Evolutionary conservation across 35 echinoderm and acorn worm genomes (phyloP).

Genomic region (Lytechinus variegatus): DNA sequence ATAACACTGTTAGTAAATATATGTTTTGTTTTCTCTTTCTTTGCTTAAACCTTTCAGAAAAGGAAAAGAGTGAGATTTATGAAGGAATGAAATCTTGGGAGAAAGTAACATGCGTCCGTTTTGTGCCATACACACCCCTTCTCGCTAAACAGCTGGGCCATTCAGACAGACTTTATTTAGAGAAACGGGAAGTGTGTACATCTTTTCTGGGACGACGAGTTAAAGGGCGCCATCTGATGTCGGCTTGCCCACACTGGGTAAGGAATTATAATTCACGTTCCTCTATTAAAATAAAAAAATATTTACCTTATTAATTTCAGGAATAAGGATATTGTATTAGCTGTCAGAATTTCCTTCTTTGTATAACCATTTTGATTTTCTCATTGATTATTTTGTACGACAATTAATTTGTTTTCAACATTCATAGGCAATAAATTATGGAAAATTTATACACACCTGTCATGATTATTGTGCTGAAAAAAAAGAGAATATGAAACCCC

Average conservation of each 20-base stretch:
- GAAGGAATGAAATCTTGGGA: background rate
- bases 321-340: background rate
- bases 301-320: too few species aligned
- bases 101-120: constrained; percentile 5
- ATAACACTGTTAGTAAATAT: background rate
- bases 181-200: constrained; percentile 8
- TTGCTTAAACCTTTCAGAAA: background rate
- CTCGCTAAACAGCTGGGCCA: constrained; percentile 18
- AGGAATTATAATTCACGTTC: background rate
- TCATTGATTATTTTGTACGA: too few species aligned
- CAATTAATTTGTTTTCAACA: too few species aligned
- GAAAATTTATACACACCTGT: background rate
- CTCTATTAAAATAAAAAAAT: too few species aligned
- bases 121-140: background rate
- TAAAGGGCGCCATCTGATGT: constrained; percentile 29
- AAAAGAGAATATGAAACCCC: background rate
- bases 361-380: background rate
- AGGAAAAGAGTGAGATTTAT: background rate
- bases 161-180: background rate
- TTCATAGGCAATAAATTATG: too few species aligned
- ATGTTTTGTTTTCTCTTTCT: background rate
- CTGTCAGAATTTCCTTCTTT: background rate
- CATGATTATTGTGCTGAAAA: background rate
- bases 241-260: constrained; percentile 8
- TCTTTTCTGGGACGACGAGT: constrained; percentile 3